Evolutionary conservation across 2,888 invertebrate species (phyloP).

Genomic region (Exephanes ischioxanthus): DNA sequence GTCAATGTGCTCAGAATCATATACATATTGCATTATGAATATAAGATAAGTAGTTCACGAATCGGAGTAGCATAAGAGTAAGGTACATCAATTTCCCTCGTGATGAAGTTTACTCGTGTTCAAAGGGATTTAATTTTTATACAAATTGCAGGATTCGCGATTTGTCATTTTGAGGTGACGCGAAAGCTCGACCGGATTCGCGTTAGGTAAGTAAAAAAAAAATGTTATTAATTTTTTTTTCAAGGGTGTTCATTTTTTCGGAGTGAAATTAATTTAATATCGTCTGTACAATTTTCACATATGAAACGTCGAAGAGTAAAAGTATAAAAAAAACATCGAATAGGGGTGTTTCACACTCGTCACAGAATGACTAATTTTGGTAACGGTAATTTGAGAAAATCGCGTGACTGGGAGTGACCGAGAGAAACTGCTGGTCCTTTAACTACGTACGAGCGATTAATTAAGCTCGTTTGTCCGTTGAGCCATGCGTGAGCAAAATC

Average conservation of each 20-base stretch:
- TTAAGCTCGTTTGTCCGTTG: slow-evolving; percentile 82
- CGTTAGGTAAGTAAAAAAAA: too few species aligned
- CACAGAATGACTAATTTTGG: slow-evolving; percentile 9
- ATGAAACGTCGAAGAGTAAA: too few species aligned
- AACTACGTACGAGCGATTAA: slow-evolving; percentile 75
- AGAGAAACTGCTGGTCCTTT: slow-evolving; percentile 20
- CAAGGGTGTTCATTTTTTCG: too few species aligned
- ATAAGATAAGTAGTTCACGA: slow-evolving; percentile 9
- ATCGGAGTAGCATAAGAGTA: neutral
- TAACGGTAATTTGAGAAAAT: slow-evolving; percentile 11
- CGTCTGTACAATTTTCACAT: too few species aligned
- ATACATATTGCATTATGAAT: slow-evolving; percentile 53
- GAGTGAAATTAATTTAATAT: too few species aligned
- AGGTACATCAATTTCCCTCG: neutral
- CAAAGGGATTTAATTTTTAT: too few species aligned
- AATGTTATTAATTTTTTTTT: too few species aligned
- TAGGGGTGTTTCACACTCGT: too few species aligned
- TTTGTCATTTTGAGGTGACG: too few species aligned
- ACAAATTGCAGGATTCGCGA: too few species aligned
- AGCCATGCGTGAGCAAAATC: slow-evolving; percentile 79
- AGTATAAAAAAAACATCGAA: neutral
- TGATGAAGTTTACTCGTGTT: neutral
- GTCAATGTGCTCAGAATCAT: slow-evolving; percentile 56
- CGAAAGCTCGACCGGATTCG: too few species aligned
- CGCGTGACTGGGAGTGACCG: neutral